phyloP scores from a whole-genome alignment of 2,888 invertebrate genomes.

The Ophion ventricosus region DNA sequence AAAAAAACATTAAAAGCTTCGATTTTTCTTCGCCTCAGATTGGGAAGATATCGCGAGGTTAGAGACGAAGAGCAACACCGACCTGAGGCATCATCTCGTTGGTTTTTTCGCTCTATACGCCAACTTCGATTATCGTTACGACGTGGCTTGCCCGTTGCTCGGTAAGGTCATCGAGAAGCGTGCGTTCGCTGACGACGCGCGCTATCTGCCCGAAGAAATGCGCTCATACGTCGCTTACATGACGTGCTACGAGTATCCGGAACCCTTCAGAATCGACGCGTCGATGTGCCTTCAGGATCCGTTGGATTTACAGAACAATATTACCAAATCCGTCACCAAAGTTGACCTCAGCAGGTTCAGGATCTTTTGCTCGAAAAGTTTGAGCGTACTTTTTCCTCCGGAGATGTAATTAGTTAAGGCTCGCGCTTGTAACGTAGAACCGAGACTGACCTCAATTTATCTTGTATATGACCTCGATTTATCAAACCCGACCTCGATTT shows the following conservation, averaged over 20 bases:
- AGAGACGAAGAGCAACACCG: background rate
- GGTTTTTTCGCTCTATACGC: conserved; percentile 83
- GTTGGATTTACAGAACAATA: conserved; percentile 86
- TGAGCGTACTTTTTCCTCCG: background rate
- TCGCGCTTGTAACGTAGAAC: background rate
- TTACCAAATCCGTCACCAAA: conserved; percentile 83
- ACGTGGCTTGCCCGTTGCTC: conserved; percentile 83
- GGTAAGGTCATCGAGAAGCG: conserved; percentile 81
- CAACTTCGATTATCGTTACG: conserved; percentile 80
- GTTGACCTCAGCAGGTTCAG: conserved; percentile 50
- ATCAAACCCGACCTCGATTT: background rate
- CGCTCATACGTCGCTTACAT: conserved; percentile 78
- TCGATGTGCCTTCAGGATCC: conserved; percentile 87
- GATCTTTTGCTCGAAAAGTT: conserved; percentile 55
- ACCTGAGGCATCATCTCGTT: conserved; percentile 75
- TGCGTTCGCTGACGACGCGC: conserved; percentile 76
- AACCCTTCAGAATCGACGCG: conserved; percentile 81
- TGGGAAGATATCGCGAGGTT: conserved; percentile 69
- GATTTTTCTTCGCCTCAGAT: background rate
- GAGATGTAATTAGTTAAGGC: background rate
- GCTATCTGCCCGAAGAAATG: conserved; percentile 82
- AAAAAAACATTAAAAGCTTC: background rate
- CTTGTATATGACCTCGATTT: background rate
- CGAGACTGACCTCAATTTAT: background rate
- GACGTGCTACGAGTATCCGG: conserved; percentile 65